Conservation (phyloP, 2,113 vertebrate species). For the Lycocorax pyrrhopterus region DNA sequence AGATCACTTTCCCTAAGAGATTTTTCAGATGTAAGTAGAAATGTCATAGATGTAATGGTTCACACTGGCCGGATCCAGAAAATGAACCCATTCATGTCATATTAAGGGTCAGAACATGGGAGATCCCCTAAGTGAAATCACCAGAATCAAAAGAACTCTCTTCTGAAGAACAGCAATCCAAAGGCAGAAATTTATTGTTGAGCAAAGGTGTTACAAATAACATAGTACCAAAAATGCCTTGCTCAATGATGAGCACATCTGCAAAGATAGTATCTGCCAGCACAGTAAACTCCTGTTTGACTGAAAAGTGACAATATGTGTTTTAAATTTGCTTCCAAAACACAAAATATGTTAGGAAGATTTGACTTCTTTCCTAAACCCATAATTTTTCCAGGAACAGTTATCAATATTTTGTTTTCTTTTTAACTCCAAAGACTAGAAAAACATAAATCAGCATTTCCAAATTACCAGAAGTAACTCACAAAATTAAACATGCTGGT, state of each 20-base stretch:
- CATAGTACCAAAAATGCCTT: background rate
- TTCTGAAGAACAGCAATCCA: background rate
- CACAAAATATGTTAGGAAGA: background rate
- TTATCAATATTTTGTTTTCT: background rate
- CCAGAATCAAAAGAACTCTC: background rate
- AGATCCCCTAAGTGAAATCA: background rate
- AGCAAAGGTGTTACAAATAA: background rate
- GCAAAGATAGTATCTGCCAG: background rate
- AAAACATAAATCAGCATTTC: background rate
- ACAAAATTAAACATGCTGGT: background rate
- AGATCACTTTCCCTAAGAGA: background rate
- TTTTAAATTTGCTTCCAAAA: background rate
- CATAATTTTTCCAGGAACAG: background rate
- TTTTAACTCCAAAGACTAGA: background rate
- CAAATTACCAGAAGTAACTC: background rate
- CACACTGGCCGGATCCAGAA: background rate
- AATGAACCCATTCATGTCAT: background rate
- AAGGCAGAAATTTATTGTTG: background rate
- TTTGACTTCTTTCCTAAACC: background rate
- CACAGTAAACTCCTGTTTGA: background rate
- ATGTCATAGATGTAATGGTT: background rate
- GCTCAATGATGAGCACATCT: background rate
- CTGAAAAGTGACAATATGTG: background rate
- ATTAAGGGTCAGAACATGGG: background rate
- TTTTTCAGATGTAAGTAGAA: background rate